Evolutionary conservation across 2,113 vertebrate genomes (phyloP).

Genomic region (Gorsachius goisagi): DNA sequence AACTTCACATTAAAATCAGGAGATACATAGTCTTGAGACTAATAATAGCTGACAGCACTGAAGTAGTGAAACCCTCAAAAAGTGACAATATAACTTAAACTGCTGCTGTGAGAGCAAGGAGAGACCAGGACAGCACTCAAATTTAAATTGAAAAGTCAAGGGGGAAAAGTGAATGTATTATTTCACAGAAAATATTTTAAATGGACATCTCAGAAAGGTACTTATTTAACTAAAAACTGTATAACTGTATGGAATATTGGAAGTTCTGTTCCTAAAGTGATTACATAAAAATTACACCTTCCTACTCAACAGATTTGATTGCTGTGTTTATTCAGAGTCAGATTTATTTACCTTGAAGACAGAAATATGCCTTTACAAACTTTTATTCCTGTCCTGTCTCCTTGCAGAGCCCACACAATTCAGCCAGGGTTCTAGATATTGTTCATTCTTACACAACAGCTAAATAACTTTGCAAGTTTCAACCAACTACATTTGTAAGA

Average conservation of each 20-base stretch:
- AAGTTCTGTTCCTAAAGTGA: constrained; percentile 24
- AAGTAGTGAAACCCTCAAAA: not conserved
- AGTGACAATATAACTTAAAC: not conserved
- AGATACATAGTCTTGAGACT: not conserved
- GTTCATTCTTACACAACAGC: not conserved
- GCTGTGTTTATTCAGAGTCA: constrained; percentile 16
- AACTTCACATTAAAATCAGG: no score
- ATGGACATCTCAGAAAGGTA: not conserved
- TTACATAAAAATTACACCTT: constrained; percentile 53
- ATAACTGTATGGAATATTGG: not conserved
- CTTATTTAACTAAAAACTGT: not conserved
- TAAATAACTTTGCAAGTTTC: not conserved
- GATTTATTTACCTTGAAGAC: constrained; percentile 26
- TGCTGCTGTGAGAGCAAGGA: not conserved
- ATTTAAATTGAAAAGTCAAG: not conserved
- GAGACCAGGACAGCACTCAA: not conserved
- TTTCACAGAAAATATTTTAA: not conserved
- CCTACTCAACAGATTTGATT: constrained; percentile 54
- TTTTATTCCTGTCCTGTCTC: constrained; percentile 16
- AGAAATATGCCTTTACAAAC: constrained; percentile 20
- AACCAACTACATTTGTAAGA: not conserved
- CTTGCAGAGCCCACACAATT: constrained; percentile 6
- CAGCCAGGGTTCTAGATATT: not conserved
- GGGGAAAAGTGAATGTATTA: not conserved
- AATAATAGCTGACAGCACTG: not conserved